Evolutionary conservation across 1,140 invertebrate species (phyloP).

Genomic region (Trichonephila inaurata): DNA sequence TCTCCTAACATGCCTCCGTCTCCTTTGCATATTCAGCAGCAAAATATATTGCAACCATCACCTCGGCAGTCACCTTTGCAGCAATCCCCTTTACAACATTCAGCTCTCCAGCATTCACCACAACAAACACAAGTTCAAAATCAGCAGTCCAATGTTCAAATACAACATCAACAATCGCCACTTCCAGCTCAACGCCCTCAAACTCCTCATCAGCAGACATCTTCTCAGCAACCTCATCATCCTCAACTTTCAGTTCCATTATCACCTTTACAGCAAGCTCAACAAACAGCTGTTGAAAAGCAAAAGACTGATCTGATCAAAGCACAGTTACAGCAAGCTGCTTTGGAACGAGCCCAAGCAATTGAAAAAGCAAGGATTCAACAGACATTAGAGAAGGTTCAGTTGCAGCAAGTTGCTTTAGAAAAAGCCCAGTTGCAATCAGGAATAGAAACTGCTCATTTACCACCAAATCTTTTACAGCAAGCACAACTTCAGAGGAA

Average conservation of each 20-base stretch:
- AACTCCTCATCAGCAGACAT: constrained; percentile 62
- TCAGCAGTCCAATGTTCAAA: constrained; percentile 45
- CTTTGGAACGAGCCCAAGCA: constrained; percentile 55
- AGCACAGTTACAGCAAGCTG: constrained; percentile 66
- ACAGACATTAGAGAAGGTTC: constrained; percentile 62
- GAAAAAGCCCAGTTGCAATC: constrained; percentile 60
- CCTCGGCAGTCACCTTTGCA: constrained; percentile 66
- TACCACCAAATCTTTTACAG: constrained; percentile 55
- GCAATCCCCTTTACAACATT: constrained; percentile 57
- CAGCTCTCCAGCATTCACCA: constrained; percentile 19
- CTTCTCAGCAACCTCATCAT: constrained; percentile 71
- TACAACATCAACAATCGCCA: constrained; percentile 63
- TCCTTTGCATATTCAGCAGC: constrained; percentile 63
- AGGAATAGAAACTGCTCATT: constrained; percentile 13
- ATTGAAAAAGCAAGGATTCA: constrained; percentile 57
- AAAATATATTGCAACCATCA: constrained; percentile 71
- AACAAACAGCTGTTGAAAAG: constrained; percentile 68
- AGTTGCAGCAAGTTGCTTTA: constrained; percentile 40
- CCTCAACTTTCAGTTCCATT: constrained; percentile 82
- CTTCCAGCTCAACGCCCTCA: constrained; percentile 45
- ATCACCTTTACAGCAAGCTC: constrained; percentile 61
- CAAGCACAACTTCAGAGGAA: constrained; percentile 47
- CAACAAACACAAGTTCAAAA: background rate
- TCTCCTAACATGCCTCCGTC: constrained; percentile 73
- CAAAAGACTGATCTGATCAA: constrained; percentile 72